These are phyloP conservation scores for Epicampocera succincta DNA, from an alignment of 2,888 invertebrate genomes.

Conservation along the genomic window DNA sequence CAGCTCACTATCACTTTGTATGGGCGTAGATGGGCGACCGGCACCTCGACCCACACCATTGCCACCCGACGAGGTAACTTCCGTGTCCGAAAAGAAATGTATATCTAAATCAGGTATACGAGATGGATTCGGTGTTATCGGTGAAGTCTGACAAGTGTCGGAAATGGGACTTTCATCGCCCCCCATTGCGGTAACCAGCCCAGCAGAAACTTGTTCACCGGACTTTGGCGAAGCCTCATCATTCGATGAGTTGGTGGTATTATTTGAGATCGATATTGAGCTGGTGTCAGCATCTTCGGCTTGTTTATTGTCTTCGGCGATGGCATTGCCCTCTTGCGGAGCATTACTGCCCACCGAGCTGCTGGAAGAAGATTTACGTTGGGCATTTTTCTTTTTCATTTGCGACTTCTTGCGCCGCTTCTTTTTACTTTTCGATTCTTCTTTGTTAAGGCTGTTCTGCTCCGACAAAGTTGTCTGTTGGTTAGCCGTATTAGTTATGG, in stretches of 20 bases:
- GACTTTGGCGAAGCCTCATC: slow-evolving; percentile 79
- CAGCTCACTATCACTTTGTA: slow-evolving; percentile 97
- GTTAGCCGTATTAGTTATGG: slow-evolving; percentile 41
- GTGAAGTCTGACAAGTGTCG: slow-evolving; percentile 72
- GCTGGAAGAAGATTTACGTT: slow-evolving; percentile 85
- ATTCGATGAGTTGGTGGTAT: slow-evolving; percentile 76
- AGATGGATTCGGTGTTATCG: slow-evolving; percentile 79
- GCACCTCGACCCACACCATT: slow-evolving; percentile 83
- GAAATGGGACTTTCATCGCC: slow-evolving; percentile 75
- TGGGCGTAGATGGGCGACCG: slow-evolving; percentile 90
- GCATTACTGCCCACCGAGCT: slow-evolving; percentile 79
- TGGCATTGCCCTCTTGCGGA: slow-evolving; percentile 71
- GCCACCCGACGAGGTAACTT: slow-evolving; percentile 88
- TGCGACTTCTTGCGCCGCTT: slow-evolving; percentile 90
- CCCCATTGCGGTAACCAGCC: slow-evolving; percentile 72
- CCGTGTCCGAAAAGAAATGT: slow-evolving; percentile 96
- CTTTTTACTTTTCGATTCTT: slow-evolving; percentile 86
- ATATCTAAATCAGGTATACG: slow-evolving; percentile 85
- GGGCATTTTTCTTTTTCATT: slow-evolving; percentile 90
- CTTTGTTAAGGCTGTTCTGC: slow-evolving; percentile 70
- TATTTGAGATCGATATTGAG: slow-evolving; percentile 75
- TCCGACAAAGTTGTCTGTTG: slow-evolving; percentile 38
- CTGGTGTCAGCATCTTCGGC: slow-evolving; percentile 76
- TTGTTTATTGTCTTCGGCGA: slow-evolving; percentile 69
- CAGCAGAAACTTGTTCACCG: slow-evolving; percentile 74